Percentiles rank a stretch among this genome's conserved stretches.
phyloP scores from a whole-genome alignment of 2,888 invertebrate genomes.

The Stenolophus ochropezus region DNA sequence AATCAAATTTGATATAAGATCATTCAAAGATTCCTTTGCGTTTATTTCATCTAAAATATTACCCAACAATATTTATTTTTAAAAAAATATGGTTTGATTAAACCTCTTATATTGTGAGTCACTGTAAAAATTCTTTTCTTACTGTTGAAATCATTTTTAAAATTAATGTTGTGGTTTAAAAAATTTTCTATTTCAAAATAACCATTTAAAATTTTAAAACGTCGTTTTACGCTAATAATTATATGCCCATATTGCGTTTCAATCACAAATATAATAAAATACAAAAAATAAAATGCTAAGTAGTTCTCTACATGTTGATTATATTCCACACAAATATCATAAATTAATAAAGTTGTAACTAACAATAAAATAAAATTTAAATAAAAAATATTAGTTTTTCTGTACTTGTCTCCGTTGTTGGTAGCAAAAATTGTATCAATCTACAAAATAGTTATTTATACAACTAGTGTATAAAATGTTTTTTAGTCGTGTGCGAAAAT shows the following conservation, averaged over 20 bases:
- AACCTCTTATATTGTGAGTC: background rate
- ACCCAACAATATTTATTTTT: too few species aligned
- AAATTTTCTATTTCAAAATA: slow-evolving; percentile 36
- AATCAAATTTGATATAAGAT: slow-evolving; percentile 32
- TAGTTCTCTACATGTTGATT: background rate
- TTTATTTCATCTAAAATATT: slow-evolving; percentile 5
- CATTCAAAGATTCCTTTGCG: background rate
- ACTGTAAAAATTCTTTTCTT: slow-evolving; percentile 1
- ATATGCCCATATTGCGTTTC: slow-evolving; percentile 47
- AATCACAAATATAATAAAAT: slow-evolving; percentile 46
- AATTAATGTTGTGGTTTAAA: background rate
- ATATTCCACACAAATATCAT: slow-evolving; percentile 1
- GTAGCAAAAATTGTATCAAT: slow-evolving; percentile 28
- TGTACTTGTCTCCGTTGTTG: background rate
- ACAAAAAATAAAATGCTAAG: slow-evolving; percentile 32
- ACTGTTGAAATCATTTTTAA: background rate
- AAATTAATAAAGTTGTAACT: slow-evolving; percentile 30
- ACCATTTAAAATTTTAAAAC: slow-evolving; percentile 45
- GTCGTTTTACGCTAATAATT: slow-evolving; percentile 37
- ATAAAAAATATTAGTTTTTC: slow-evolving; percentile 12
- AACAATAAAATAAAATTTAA: slow-evolving; percentile 31
- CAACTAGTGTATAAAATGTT: too few species aligned
- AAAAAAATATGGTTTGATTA: background rate
- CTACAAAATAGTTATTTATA: too few species aligned
- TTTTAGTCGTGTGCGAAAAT: too few species aligned